Base-by-base conservation (phyloP, 2,113 vertebrate genomes). In the Micronycteris hirsuta region DNA sequence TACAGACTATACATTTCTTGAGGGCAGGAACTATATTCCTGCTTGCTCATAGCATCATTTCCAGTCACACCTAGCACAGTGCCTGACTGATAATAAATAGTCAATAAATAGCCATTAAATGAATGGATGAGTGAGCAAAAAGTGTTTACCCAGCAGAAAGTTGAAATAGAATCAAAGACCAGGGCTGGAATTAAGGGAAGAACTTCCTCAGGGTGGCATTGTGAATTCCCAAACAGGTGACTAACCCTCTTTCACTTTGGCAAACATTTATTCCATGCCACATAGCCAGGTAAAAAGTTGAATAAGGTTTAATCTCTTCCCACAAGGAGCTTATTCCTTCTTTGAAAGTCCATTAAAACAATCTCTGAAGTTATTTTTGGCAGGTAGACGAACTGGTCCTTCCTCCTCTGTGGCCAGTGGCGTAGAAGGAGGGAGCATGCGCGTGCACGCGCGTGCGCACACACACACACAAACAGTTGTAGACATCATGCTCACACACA, bases 81-180 rank as follows among this genome's bases (percentile, higher is more conserved):
- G 4, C 43, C 47, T 84, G 70, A 16, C 31, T 58, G 74, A 7
- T 47, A 24, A 49, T 33, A 31, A n/a, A 49, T 0, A 33, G 4
- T 67, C 74, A 52, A 14, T 16, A 65, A 45, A 8, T n/a, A 73
- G 28, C 20, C 63, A 49, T 49, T 63, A 4, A 63, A 86, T 78
- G 84, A 77, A 86, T 33, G 54, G 47, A n/a, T 36, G 54, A 43
- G 17, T 52, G 73, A 86, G 56, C 4, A 49, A 49, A 93, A 92
- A 81, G 28, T n/a, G 38, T 76, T 93, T 88, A 38, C 68, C 68
- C 33, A 22, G 47, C 54, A 82, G 68, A 88, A 78, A 63, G 68
- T 83, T 97, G 96, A 91, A 92, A 24, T 43, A 24, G 14, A 68
- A 94, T 95, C 86, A 94, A 67, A 96, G 88, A 74, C 7, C 47